phyloP scores from a whole-genome alignment of 2,113 vertebrate genomes.

The Paradisaea rubra region DNA sequence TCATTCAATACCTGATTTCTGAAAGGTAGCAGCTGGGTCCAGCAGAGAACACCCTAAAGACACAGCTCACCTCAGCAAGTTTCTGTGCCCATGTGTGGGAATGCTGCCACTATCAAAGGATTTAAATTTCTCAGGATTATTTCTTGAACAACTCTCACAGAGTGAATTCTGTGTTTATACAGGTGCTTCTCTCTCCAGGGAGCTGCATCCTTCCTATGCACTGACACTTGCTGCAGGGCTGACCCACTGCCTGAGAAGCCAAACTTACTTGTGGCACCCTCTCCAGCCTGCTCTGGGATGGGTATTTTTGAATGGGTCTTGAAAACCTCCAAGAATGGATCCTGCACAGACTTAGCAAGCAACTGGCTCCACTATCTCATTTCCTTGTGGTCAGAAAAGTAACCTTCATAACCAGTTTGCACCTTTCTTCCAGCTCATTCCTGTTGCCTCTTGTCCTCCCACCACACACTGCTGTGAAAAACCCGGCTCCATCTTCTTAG shows the following conservation, averaged over 20 bases:
- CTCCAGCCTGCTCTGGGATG: neutral
- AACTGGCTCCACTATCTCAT: neutral
- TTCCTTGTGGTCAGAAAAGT: neutral
- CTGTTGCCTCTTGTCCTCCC: neutral
- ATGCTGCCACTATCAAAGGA: neutral
- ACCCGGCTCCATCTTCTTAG: neutral
- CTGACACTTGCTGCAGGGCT: neutral
- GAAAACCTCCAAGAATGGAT: neutral
- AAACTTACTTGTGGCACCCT: neutral
- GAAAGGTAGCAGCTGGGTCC: neutral
- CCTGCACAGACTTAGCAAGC: neutral
- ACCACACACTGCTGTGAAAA: neutral
- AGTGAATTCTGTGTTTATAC: neutral
- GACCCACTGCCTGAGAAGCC: neutral
- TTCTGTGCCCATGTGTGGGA: neutral
- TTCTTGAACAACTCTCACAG: neutral
- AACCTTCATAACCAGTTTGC: neutral
- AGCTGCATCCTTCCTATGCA: neutral
- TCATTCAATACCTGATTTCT: neutral
- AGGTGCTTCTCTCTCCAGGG: neutral
- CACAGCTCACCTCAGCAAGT: neutral
- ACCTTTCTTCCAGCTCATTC: neutral
- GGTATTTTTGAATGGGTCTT: neutral
- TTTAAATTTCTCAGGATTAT: neutral
- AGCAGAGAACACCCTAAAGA: neutral